Conservation (phyloP, 2,888 invertebrate genomes). For the Anagyrus pseudococci region DNA sequence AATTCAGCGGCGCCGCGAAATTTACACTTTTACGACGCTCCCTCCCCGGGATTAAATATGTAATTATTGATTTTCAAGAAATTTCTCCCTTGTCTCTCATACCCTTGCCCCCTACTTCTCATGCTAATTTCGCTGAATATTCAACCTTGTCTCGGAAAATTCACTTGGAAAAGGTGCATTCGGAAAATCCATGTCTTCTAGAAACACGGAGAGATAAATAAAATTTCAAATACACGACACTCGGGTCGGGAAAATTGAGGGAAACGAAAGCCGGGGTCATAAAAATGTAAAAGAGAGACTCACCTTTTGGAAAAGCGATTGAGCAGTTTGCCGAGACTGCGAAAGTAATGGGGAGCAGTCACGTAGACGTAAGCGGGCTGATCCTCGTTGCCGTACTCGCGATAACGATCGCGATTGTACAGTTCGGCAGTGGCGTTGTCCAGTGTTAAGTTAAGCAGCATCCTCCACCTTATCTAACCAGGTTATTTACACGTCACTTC, state of each 20-base stretch:
- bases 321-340: constrained; percentile 55
- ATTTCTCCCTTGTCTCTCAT: no score
- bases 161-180: no score
- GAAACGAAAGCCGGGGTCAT: background rate
- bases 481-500: constrained; percentile 43
- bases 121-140: no score
- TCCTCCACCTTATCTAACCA: constrained; percentile 58
- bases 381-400: constrained; percentile 46
- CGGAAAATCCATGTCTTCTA: no score
- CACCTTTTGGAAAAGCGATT: constrained; percentile 59
- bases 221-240: no score
- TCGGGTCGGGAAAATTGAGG: background rate
- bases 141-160: no score
- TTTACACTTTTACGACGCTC: no score
- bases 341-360: constrained; percentile 57
- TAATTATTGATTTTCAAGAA: no score
- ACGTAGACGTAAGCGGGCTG: constrained; percentile 56
- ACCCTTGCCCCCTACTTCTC: no score
- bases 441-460: constrained; percentile 53
- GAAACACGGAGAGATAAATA: no score
- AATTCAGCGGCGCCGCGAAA: no score
- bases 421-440: constrained; percentile 48
- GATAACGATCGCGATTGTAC: constrained; percentile 44
- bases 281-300: constrained; percentile 32
- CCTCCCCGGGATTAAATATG: no score